Evolutionary conservation across 2,113 vertebrate genomes (phyloP).

Genomic region (Semicossyphus pulcher): DNA sequence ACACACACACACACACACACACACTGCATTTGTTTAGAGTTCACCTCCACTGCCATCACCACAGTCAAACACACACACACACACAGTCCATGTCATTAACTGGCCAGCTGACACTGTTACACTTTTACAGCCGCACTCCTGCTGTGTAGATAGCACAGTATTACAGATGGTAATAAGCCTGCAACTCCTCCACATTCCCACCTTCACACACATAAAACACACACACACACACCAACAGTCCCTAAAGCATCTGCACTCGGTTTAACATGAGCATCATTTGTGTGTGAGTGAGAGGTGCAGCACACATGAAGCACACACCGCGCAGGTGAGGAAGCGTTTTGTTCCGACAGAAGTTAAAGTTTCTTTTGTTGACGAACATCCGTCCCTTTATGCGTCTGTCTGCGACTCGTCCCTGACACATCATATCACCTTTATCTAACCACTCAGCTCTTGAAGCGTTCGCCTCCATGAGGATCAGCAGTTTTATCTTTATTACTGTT

Average conservation of each 20-base stretch:
- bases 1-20: slow-evolving; percentile 17
- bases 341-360: not conserved
- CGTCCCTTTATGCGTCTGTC: not conserved
- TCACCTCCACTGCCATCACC: slow-evolving; percentile 67
- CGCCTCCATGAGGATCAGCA: slow-evolving; percentile 45
- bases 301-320: too few species aligned
- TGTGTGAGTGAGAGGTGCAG: too few species aligned
- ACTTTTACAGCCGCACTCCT: slow-evolving; percentile 68
- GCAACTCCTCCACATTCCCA: slow-evolving; percentile 6
- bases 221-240: not conserved
- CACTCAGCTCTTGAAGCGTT: slow-evolving; percentile 26
- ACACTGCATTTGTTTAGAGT: slow-evolving; percentile 65
- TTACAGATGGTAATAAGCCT: slow-evolving; percentile 36
- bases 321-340: too few species aligned
- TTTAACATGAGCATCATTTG: too few species aligned
- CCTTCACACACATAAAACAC: slow-evolving; percentile 14
- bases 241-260: too few species aligned
- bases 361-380: not conserved
- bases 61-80: slow-evolving; percentile 25
- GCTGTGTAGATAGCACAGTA: slow-evolving; percentile 60
- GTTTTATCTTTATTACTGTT: slow-evolving; percentile 41
- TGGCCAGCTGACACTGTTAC: slow-evolving; percentile 70
- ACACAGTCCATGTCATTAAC: slow-evolving; percentile 60
- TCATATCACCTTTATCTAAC: slow-evolving; percentile 41
- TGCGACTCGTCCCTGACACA: slow-evolving; percentile 25